Evolutionary conservation across 2,113 vertebrate species (phyloP), one percentile per base, ranked within the genome.

Genomic region (Rhabdomys dilectus): DNA sequence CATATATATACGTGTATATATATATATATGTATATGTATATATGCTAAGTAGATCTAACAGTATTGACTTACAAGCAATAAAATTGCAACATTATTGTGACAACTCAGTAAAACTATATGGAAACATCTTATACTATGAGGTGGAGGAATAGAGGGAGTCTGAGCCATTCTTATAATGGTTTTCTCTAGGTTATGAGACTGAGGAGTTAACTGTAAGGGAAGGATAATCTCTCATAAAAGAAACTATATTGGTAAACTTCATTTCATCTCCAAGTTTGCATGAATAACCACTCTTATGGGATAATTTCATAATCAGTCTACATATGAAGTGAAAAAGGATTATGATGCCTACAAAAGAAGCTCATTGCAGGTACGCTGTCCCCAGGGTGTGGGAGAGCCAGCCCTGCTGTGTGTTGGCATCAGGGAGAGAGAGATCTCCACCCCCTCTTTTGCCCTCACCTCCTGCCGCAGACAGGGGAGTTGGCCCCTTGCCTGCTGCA

Each of bases 261-360:
- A 93, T 72, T 77, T 88, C 48, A 58, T 88, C 70, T 24, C 92
- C 11, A 22, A 66, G 89, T 87, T 70, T 94, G 2, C 51, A 29
- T 72, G 31, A 82, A 90, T 26, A 48, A 36, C 5, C 6, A 53
- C 60, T 36, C 31, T 84, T 80, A 45, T 81, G 26, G 8, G 42
- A 36, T 12, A 81, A 36, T 8, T 53, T 91, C 34, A 16, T 70
- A 42, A 48, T 76, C 56, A 48, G 42, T 91, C 42, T 94, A 3
- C 80, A 86, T 1, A 9, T 93, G 56, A 94, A 93, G 24, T 34
- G n/a, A 66, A 36, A 94, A 86, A 87, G 45, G 7, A 73, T 22
- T 62, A 24, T 77, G 24, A 91, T 78, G 53, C 9, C 75, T 73
- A 80, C 64, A 77, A 89, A 91, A 93, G n/a, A 89, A 88, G 10